Base-by-base conservation (phyloP, 2,113 vertebrate species). In the Spheniscus mendiculus region DNA sequence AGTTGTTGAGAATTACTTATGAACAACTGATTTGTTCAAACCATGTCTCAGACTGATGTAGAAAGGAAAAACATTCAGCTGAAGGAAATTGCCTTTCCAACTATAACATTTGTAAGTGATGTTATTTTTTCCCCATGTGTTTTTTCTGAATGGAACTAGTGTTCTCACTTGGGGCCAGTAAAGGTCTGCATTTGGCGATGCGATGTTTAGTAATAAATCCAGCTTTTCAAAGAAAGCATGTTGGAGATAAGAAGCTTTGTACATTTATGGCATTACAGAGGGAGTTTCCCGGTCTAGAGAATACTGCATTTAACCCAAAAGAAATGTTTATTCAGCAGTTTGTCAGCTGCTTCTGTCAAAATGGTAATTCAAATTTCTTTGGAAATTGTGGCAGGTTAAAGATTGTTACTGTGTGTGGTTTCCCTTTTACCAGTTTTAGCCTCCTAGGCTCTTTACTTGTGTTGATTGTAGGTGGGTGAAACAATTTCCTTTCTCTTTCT, bases 11-110 rank as follows among this genome's bases (percentile, higher is more conserved):
- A 96, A 73, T 88, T 92, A 49, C 26, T 84, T 97, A 77, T 15
- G 86, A 91, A 36, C 58, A 89, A 52, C 49, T 86, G 47, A 65
- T 95, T 85, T 96, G 85, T 95, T 95, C 86, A 93, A 93, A 61
- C 36, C 8, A 19, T 7, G 25, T 78, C 32, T 93, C 50, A 90
- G 59, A 80, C 55, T 89, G 55, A 95, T 82, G 66, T 84, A 87
- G 90, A 92, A 88, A 91, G n/a, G 50, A 92, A 92, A 92, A 90
- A 21, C 32, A 59, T 87, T 95, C 77, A 90, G 16, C 32, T 80
- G 93, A 97, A 98, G 90, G 59, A 98, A 98, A 93, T 97, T 36
- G 56, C 65, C 49, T 95, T 97, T 96, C 91, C 88, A 96, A 77
- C 76, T 96, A 42, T 69, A 97, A 95, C 67, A 56, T 76, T 94